Base-by-base conservation (phyloP, 2,797 vertebrate genomes). In the Buphagus erythrorhynchus region DNA sequence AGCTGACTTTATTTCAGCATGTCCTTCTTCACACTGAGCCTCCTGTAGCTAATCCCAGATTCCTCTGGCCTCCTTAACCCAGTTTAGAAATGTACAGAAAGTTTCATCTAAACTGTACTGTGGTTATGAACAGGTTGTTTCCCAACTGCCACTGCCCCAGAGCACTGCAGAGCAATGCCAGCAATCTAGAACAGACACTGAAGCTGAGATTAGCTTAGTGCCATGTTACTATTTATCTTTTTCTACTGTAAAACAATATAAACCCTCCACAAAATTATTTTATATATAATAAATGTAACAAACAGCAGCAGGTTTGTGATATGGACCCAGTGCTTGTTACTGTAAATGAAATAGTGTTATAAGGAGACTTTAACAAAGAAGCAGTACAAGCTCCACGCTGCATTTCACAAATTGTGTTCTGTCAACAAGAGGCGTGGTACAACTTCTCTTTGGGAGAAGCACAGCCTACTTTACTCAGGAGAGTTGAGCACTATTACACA, bases 141-240 rank as follows among this genome's bases (percentile, higher is more conserved):
- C 51, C 33, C 78, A 63, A 61, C 85, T 92, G 91, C 72, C 21
- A 4, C 57, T n/a, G 65, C 69, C 59, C 61, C 16, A 54, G 79
- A 74, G 58, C 76, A 68, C 46, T 6, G 48, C 80, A 58, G 7
- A 89, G 74, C 52, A 59, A 86, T 28, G 76, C 94, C 91, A 92
- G 88, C 68, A 59, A 33, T 42, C 66, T 55, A 35, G 12, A 59
- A 48, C 49, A 48, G 86, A 90, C 92, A 81, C 83, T 46, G 35
- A 72, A 75, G 76, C 16, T 82, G 95, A 79, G 84, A 92, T 93
- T 77, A 95, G 76, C 61, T 88, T n/a, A 49, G 75, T 91, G 83
- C 74, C 52, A 3, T 16, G 42, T 78, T 69, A n/a, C 21, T 69
- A 1, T 57, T 81, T 45, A 54, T 35, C 83, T 88, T 79, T 88